Evolutionary conservation across 2,113 vertebrate genomes (phyloP).

Genomic region (Oceanites oceanicus): DNA sequence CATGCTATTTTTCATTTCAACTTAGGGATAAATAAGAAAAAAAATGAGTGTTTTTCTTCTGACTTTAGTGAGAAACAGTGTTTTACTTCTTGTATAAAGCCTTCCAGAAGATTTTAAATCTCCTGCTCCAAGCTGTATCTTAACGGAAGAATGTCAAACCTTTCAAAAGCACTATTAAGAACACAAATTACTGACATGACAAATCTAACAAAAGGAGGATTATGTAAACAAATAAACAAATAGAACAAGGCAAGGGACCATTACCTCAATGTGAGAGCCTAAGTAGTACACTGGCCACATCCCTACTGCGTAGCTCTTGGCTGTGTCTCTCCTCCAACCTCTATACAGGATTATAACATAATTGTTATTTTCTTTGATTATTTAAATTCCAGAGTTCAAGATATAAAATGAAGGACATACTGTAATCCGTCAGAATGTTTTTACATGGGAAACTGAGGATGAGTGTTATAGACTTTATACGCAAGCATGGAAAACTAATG

Average conservation of each 20-base stretch:
- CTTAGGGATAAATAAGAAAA: background rate
- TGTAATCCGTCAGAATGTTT: background rate
- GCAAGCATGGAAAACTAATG: background rate
- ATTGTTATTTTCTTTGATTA: background rate
- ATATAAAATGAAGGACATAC: background rate
- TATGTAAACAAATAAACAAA: background rate
- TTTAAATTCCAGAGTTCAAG: background rate
- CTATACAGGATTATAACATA: background rate
- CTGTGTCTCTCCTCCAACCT: background rate
- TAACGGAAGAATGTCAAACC: background rate
- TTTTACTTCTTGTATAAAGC: background rate
- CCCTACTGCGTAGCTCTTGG: background rate
- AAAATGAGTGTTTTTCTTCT: accelerated
- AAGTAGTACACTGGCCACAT: background rate
- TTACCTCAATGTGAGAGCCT: background rate
- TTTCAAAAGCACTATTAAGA: background rate
- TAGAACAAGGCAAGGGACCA: background rate
- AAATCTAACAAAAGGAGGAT: background rate
- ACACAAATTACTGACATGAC: background rate
- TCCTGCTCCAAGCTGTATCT: background rate
- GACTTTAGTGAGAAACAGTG: background rate
- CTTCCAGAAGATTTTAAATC: background rate
- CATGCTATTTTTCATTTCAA: background rate
- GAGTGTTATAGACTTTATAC: accelerated
- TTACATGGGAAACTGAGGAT: background rate